Base-by-base conservation (phyloP, 2,888 invertebrate species). In the Perizoma affinitatum region DNA sequence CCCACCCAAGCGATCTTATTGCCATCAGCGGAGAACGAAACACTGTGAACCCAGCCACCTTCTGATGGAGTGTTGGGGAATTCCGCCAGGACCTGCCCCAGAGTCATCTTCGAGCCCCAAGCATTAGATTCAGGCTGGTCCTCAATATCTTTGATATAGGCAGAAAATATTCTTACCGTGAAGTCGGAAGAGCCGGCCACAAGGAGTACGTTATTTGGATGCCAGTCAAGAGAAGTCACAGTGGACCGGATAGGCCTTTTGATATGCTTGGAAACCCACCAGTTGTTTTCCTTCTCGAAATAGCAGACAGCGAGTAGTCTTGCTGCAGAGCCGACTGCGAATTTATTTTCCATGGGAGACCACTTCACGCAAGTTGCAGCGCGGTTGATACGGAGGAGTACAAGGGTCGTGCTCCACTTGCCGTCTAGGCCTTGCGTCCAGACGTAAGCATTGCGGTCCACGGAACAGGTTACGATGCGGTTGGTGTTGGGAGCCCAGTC, bases 201-300 rank as follows among this genome's bases (percentile, higher is more conserved):
- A 36, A 99, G 83, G 3, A 99, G 93, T 46, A 97, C 95, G 86
- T 99, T 99, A 84, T 99, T 98, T 1, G 99, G 99, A 92, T 99
- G 99, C 99, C 99, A 99, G 88, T 99, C 99, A 65, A 99, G 91
- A 47, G 97, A 95, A 8, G 98, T 99, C 0, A 99, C 97, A 42
- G 99, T 99, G 0, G 99, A 99, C 22, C 98, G 94, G 69, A 99
- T 97, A 0, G 99, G 98, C 83, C 98, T 99, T 91, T 99, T 99
- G 77, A 99, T 99, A 84, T 99, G 99, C 86, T 99, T 99, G 4
- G 99, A 98, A 6, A 98, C 97, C 99, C 99, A 99, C 99, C 99
- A 99, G 87, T 99, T 98, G 84, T 99, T 99, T 80, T 98, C 98
- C 63, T 97, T 96, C 82, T 99, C 99, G 88, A 99, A 99, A 83